Percentiles rank a stretch among this genome's conserved stretches.
Conservation (phyloP, 1,140 invertebrate genomes). For the Leptestheria dahalacensis region DNA sequence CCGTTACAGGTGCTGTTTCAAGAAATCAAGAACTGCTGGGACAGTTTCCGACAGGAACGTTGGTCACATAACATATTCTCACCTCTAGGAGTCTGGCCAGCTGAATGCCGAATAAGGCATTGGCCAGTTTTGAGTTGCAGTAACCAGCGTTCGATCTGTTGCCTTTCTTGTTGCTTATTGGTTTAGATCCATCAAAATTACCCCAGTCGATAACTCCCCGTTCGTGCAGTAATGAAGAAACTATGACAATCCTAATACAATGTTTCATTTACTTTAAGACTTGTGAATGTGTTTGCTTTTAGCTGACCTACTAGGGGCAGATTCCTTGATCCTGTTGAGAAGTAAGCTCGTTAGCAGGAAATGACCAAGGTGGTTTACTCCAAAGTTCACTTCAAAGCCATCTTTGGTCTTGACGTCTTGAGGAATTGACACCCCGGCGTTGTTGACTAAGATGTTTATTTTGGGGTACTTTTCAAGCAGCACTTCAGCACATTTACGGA, state of each 20-base stretch:
- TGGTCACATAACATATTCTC: constrained; percentile 17
- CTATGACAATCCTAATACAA: constrained; percentile 35
- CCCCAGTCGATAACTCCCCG: constrained; percentile 54
- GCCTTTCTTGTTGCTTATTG: constrained; percentile 24
- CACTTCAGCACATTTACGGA: constrained; percentile 46
- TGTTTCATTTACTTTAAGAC: not conserved
- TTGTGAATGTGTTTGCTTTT: not conserved
- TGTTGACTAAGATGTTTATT: constrained; percentile 59
- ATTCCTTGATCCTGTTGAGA: constrained; percentile 44
- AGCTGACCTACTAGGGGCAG: constrained; percentile 33
- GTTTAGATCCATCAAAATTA: constrained; percentile 45
- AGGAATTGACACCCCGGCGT: constrained; percentile 49
- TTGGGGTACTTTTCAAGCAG: constrained; percentile 41
- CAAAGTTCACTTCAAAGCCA: constrained; percentile 69
- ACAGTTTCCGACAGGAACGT: no score
- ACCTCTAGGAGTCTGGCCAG: constrained; percentile 39
- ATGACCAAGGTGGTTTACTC: constrained; percentile 64
- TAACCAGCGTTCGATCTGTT: constrained; percentile 44
- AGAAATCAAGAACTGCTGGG: no score
- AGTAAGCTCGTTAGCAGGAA: constrained; percentile 70
- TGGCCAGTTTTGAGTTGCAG: constrained; percentile 61
- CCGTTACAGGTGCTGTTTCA: no score
- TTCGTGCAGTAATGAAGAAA: constrained; percentile 39
- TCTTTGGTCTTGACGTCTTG: constrained; percentile 45
- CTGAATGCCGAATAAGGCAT: constrained; percentile 48